Percentiles rank a stretch among this genome's conserved stretches.
Evolutionary conservation across 2,113 vertebrate species (phyloP).

Genomic region (Sterrhoptilus dennistouni): DNA sequence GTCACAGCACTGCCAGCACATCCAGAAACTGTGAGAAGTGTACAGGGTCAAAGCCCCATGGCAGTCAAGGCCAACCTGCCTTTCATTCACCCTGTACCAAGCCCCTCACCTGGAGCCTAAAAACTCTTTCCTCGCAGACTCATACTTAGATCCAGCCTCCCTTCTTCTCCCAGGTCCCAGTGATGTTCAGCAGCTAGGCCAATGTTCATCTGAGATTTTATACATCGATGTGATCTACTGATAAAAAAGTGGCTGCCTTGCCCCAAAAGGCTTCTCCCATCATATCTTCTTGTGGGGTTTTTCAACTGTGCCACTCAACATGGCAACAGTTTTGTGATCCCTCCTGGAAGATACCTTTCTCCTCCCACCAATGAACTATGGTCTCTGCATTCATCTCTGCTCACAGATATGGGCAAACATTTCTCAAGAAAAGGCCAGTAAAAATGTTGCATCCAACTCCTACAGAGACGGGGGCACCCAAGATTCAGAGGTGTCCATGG

Average conservation of each 20-base stretch:
- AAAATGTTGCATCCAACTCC: neutral
- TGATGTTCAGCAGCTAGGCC: neutral
- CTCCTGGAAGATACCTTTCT: neutral
- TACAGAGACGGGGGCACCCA: neutral
- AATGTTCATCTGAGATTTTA: neutral
- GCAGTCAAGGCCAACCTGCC: neutral
- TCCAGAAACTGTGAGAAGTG: neutral
- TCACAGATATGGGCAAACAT: neutral
- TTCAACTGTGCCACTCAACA: neutral
- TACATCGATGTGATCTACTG: neutral
- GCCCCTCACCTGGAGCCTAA: neutral
- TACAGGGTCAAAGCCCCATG: neutral
- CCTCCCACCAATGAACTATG: neutral
- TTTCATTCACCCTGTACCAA: neutral
- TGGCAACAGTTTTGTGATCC: neutral
- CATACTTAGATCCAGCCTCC: neutral
- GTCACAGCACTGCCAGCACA: neutral
- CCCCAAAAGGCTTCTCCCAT: neutral
- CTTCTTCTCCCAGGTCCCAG: neutral
- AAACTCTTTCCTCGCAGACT: neutral
- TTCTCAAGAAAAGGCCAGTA: neutral
- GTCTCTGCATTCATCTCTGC: neutral
- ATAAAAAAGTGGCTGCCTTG: neutral
- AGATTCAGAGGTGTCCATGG: accelerated
- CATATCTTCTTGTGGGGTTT: neutral